Percentiles rank a stretch among this genome's conserved stretches.
Evolutionary conservation across 2,797 vertebrate genomes (phyloP).

Genomic region (Sebastes matsubarae): DNA sequence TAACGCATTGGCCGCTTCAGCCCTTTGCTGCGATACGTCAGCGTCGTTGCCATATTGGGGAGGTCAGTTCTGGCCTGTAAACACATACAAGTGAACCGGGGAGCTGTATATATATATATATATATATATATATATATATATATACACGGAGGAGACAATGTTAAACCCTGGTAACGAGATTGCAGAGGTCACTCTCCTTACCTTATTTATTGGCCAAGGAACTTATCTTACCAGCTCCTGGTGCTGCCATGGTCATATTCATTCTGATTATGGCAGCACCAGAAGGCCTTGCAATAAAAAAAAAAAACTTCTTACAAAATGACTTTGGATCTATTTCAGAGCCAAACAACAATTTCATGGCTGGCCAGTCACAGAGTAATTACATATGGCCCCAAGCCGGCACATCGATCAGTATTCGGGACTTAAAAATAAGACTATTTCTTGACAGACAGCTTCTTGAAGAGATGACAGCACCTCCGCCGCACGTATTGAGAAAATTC

Average conservation of each 20-base stretch:
- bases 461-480: conserved; percentile 21
- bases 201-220: neutral
- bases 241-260: conserved; percentile 16
- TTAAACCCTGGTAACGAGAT: conserved; percentile 19
- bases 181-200: conserved; percentile 11
- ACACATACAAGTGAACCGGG: too few relatives aligned
- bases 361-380: conserved; percentile 69
- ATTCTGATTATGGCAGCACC: conserved; percentile 28
- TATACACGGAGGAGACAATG: neutral
- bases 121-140: too few relatives aligned
- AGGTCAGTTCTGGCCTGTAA: too few relatives aligned
- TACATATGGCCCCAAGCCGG: conserved; percentile 60
- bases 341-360: conserved; percentile 78
- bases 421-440: conserved; percentile 59
- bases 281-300: conserved; percentile 32
- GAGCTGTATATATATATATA: too few relatives aligned
- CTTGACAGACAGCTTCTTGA: conserved; percentile 49
- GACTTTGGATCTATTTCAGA: conserved; percentile 70
- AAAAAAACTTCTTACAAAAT: conserved; percentile 38
- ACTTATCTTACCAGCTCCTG: conserved; percentile 27
- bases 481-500: neutral
- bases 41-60: too few relatives aligned
- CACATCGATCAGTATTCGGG: conserved; percentile 61
- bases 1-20: too few relatives aligned
- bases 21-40: too few relatives aligned